A percentile compares a stretch with the other conserved stretches of the same genome.
Evolutionary conservation across 2,113 vertebrate genomes (phyloP).

Genomic region (Mugil cephalus): DNA sequence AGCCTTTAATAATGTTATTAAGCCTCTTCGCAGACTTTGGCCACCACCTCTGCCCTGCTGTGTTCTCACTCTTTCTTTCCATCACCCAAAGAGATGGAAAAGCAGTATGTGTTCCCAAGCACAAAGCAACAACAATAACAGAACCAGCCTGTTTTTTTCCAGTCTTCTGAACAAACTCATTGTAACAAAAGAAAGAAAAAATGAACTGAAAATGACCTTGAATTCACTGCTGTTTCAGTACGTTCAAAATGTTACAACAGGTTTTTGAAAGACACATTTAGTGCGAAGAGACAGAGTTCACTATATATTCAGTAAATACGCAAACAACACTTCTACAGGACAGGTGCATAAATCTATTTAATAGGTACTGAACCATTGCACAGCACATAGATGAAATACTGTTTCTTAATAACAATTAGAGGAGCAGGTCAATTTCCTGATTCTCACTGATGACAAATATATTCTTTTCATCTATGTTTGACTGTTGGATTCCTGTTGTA

Average conservation of each 20-base stretch:
- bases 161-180: slow-evolving; percentile 32
- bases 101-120: slow-evolving; percentile 32
- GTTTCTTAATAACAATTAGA: too few relatives aligned
- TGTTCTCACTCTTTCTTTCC: slow-evolving; percentile 49
- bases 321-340: neutral
- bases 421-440: neutral
- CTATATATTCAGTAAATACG: too few relatives aligned
- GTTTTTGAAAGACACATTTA: too few relatives aligned
- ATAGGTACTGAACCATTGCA: neutral
- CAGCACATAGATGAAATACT: too few relatives aligned
- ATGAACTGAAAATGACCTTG: neutral
- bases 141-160: slow-evolving; percentile 20
- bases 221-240: neutral
- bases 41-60: slow-evolving; percentile 63
- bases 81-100: slow-evolving; percentile 55
- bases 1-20: slow-evolving; percentile 77
- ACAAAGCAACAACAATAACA: slow-evolving; percentile 32
- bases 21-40: slow-evolving; percentile 60
- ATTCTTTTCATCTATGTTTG: too few relatives aligned
- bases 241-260: too few relatives aligned
- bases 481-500: too few relatives aligned
- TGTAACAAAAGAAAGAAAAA: neutral
- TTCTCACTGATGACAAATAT: neutral
- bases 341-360: neutral
- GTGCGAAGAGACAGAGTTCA: neutral